phyloP scores from a whole-genome alignment of 2,888 invertebrate species.

The Orchestes rusci region DNA sequence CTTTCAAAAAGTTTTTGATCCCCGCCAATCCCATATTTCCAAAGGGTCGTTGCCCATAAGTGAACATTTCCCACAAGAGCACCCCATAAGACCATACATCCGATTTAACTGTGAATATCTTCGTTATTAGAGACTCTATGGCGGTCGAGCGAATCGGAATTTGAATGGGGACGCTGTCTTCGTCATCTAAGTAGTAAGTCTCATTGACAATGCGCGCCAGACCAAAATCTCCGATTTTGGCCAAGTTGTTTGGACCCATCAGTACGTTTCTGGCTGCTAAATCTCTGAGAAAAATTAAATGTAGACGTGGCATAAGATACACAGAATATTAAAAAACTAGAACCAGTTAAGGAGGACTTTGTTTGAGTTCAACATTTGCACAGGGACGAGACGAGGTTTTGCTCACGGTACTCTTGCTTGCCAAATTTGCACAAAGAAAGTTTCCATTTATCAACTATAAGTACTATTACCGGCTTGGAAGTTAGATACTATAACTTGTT shows the following conservation, averaged over 20 bases:
- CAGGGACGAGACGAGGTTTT: background rate
- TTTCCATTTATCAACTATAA: too few species aligned
- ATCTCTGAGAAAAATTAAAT: slow-evolving; percentile 50
- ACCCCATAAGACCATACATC: slow-evolving; percentile 99
- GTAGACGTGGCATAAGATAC: too few species aligned
- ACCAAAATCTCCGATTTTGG: slow-evolving; percentile 86
- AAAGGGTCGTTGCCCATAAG: slow-evolving; percentile 95
- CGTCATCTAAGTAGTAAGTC: slow-evolving; percentile 79
- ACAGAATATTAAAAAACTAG: background rate
- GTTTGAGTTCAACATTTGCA: background rate
- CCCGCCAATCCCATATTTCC: too few species aligned
- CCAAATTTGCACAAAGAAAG: too few species aligned
- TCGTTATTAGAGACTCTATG: slow-evolving; percentile 91
- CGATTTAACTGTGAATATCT: slow-evolving; percentile 94
- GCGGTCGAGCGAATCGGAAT: slow-evolving; percentile 96
- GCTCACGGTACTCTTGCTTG: background rate
- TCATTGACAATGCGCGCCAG: slow-evolving; percentile 78
- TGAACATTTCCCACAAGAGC: slow-evolving; percentile 88
- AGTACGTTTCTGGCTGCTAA: slow-evolving; percentile 91
- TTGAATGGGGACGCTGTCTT: slow-evolving; percentile 59
- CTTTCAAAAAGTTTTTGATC: too few species aligned
- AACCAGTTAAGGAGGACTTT: too few species aligned
- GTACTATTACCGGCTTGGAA: too few species aligned
- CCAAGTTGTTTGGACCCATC: slow-evolving; percentile 67
- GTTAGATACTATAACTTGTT: too few species aligned